Evolutionary conservation across 1,140 invertebrate genomes (phyloP), one percentile per base, ranked within the genome.

Genomic region (Brachionus paranguensis): DNA sequence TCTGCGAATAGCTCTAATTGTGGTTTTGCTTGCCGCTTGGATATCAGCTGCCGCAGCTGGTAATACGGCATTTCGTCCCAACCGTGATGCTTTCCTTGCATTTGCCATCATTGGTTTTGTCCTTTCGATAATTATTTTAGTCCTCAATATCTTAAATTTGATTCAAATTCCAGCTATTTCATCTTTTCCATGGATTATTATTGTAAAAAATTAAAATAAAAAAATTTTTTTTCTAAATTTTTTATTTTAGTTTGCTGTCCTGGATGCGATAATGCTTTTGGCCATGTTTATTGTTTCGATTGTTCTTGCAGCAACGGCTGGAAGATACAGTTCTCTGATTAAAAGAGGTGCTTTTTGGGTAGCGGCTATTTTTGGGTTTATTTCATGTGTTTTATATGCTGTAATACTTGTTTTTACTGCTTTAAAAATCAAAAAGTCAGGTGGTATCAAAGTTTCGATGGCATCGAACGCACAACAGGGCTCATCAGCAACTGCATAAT

Each of bases 41-140:
- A 72, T 72, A 43, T 41, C 68, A 10, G 68, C 68, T 20, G 68
- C 68, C 0, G 14, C 14, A 12, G 68, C 41, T 72, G 68, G 68
- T n/a, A 43, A 12, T 2, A 72, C 3, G 0, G n/a, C 0, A 3
- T 43, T 0, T 4, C n/a, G 33, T 6, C 6, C 33, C 12, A 72
- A n/a, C 7, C 29, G 37, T 41, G 37, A 20, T 8, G 68, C 68
- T 24, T 72, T 72, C 24, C 41, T 72, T 20, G 37, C 41, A 17
- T 72, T 72, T 72, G 33, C 68, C 6, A 72, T 72, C n/a, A 72
- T 72, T 20, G 68, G 33, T 20, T 72, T 72, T 20, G 43, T 72
- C 17, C 1, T 72, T 7, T 72, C 68, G 47, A 72, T 72, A 0
- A 20, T 72, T 1, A 72, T 72, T 17, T 72, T 72, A 7, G 7